A percentile compares a stretch with the other conserved stretches of the same genome.
These are phyloP conservation scores for Strix aluco DNA, from an alignment of 2,113 vertebrate genomes.

Conservation along the genomic window DNA sequence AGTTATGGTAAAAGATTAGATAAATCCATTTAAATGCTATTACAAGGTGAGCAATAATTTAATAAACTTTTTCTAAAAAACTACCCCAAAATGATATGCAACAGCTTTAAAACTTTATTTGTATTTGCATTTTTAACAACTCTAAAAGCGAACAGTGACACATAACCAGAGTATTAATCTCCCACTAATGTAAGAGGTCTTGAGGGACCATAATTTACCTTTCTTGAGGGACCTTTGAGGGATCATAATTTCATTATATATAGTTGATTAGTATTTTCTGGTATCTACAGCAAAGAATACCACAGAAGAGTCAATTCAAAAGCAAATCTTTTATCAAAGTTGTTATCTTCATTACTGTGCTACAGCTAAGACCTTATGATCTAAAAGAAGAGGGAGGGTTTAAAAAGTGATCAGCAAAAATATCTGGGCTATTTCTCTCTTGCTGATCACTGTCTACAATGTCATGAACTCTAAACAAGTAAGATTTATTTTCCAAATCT, in stretches of 20 bases:
- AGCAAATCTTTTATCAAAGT: neutral
- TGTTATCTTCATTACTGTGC: neutral
- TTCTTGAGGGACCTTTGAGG: neutral
- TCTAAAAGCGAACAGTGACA: neutral
- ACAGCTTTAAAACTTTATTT: neutral
- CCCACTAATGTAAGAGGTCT: neutral
- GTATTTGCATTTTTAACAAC: neutral
- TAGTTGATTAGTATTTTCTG: neutral
- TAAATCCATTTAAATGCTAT: neutral
- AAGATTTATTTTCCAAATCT: neutral
- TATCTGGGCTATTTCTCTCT: neutral
- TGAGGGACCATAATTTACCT: neutral
- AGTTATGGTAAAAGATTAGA: neutral
- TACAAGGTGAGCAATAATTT: neutral
- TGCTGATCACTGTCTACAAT: neutral
- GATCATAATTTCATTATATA: conserved; percentile 2
- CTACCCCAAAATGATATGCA: neutral
- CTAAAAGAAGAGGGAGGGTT: neutral
- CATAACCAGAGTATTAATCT: neutral
- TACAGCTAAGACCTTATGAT: neutral
- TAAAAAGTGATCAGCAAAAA: neutral
- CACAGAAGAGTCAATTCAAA: neutral
- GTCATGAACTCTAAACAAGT: neutral
- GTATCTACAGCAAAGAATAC: neutral
- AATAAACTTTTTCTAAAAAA: neutral